A percentile compares a stretch with the other conserved stretches of the same genome.
These are phyloP conservation scores for Agrilus planipennis DNA, from an alignment of 1,140 invertebrate species.

Conservation along the genomic window DNA sequence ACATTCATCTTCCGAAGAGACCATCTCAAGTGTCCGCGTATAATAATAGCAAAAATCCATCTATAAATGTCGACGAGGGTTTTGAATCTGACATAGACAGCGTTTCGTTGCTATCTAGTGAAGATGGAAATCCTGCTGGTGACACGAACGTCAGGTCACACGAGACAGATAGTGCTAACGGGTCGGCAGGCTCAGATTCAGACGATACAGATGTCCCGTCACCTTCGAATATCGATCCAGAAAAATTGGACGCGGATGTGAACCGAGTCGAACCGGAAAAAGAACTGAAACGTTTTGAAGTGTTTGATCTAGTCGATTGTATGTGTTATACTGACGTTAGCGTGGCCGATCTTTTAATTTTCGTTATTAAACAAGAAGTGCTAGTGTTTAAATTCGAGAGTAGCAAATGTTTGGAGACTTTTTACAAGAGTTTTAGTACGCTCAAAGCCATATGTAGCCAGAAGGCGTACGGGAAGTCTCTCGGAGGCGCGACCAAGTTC, in stretches of 20 bases:
- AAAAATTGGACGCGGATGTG: not conserved
- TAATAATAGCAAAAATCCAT: not conserved
- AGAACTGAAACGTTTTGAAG: conserved; percentile 14
- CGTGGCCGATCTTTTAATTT: conserved; percentile 29
- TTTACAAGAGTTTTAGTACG: conserved; percentile 30
- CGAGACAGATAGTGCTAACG: conserved; percentile 33
- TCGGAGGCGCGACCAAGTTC: conserved; percentile 21
- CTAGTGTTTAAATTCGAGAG: conserved; percentile 32
- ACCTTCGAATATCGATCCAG: not conserved
- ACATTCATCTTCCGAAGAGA: conserved; percentile 7
- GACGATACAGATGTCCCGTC: conserved; percentile 20
- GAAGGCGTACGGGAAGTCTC: conserved; percentile 21
- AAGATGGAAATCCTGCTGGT: conserved; percentile 21
- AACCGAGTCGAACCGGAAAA: not conserved
- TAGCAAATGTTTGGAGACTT: conserved; percentile 21
- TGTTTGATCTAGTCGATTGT: conserved; percentile 30
- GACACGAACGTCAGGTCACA: conserved; percentile 13
- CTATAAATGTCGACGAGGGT: conserved; percentile 31
- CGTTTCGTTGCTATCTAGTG: conserved; percentile 29
- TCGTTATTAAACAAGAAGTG: conserved; percentile 30
- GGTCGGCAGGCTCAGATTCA: conserved; percentile 29
- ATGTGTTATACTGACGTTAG: conserved; percentile 32
- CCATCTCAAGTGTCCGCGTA: not conserved
- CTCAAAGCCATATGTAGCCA: conserved; percentile 30
- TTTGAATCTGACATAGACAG: conserved; percentile 36